Conservation (phyloP, 2,888 invertebrate genomes). For the Strigamia transsilvanica region DNA sequence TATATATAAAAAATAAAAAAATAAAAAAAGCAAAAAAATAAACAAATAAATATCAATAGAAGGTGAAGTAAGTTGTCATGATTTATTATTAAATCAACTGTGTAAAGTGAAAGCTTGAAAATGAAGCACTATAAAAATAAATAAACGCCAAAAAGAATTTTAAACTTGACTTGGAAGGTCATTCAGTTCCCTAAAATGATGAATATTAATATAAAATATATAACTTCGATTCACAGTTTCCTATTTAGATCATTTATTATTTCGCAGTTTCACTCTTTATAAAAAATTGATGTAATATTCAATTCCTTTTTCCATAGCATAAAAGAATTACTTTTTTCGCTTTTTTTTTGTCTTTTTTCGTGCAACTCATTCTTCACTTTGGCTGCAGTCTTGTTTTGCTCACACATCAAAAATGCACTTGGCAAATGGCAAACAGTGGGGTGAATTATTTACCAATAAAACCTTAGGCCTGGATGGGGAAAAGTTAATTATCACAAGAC, state of each 20-base stretch:
- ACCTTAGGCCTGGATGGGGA: conserved; percentile 12
- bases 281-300: conserved; percentile 26
- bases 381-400: conserved; percentile 16
- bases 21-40: not conserved
- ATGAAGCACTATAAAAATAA: no score
- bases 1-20: no score
- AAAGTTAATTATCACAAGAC: conserved; percentile 38
- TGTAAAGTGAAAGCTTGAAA: no score
- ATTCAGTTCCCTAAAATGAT: not conserved
- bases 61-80: no score
- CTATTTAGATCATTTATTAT: not conserved
- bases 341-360: not conserved
- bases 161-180: not conserved
- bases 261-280: not conserved
- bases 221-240: not conserved
- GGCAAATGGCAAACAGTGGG: conserved; percentile 32
- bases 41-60: no score
- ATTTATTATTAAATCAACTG: no score
- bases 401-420: conserved; percentile 41
- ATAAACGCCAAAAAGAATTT: not conserved
- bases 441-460: conserved; percentile 42
- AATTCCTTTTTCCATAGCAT: not conserved
- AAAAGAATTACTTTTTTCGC: not conserved
- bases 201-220: not conserved
- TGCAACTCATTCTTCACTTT: conserved; percentile 26